phyloP scores from a whole-genome alignment of 2,797 vertebrate genomes.

The Aldrovandia affinis region DNA sequence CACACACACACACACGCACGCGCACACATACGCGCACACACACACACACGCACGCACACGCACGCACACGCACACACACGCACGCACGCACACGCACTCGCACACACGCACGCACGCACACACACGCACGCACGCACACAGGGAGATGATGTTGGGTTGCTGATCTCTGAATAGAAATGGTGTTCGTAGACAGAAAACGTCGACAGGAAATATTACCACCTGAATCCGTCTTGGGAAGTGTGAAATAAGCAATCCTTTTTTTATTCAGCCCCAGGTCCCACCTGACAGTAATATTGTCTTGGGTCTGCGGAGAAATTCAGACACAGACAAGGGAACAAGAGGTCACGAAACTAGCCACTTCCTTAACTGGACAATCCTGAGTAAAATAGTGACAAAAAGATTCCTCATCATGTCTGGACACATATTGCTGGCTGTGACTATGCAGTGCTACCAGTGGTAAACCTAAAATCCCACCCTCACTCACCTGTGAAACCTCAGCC shows the following conservation, averaged over 20 bases:
- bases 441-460: not conserved
- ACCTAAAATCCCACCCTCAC: not conserved
- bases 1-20: no score
- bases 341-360: not conserved
- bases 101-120: not conserved
- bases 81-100: not conserved
- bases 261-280: slow-evolving; percentile 99
- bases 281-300: slow-evolving; percentile 99
- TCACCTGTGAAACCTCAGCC: no score
- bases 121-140: not conserved
- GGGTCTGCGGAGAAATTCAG: slow-evolving; percentile 76
- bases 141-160: slow-evolving; percentile 44
- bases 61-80: not conserved
- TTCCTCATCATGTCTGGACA: no score
- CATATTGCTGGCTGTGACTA: not conserved
- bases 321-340: not conserved
- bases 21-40: not conserved
- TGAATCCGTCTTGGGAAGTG: slow-evolving; percentile 98
- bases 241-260: slow-evolving; percentile 99
- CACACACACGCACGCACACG: not conserved
- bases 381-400: no score
- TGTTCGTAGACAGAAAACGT: slow-evolving; percentile 55
- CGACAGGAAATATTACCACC: slow-evolving; percentile 74
- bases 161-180: slow-evolving; percentile 50
- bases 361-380: no score